These are phyloP conservation scores for Ceratitis capitata DNA, from an alignment of 1,140 invertebrate species.

Conservation along the genomic window DNA sequence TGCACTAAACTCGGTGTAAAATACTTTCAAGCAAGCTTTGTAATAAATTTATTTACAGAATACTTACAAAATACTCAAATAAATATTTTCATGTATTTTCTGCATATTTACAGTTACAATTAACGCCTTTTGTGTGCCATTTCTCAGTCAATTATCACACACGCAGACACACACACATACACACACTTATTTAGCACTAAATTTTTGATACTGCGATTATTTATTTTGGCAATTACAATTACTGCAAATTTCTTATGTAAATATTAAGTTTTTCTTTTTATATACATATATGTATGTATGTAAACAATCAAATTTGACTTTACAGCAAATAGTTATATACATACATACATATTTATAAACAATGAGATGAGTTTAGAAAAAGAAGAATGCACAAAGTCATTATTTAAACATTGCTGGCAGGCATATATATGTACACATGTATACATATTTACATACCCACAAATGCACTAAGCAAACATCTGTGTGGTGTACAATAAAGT, in stretches of 20 bases:
- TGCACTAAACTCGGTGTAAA: too few species aligned
- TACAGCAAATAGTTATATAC: too few species aligned
- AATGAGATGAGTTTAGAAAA: not conserved
- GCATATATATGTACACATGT: not conserved
- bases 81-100: not conserved
- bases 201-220: not conserved
- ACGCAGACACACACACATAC: too few species aligned
- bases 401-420: not conserved
- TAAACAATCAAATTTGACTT: constrained; percentile 28
- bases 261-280: not conserved
- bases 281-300: not conserved
- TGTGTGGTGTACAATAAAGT: not conserved
- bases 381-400: not conserved
- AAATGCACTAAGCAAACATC: not conserved
- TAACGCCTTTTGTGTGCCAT: not conserved
- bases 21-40: too few species aligned
- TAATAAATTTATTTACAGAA: too few species aligned
- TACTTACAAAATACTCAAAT: too few species aligned
- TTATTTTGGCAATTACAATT: not conserved
- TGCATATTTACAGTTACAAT: not conserved
- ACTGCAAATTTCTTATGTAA: not conserved
- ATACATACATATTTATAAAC: not conserved
- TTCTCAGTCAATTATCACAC: not conserved
- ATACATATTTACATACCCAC: not conserved
- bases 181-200: not conserved